These are phyloP conservation scores for Ptyas mucosa DNA, from an alignment of 2,113 vertebrate species.

Conservation along the genomic window DNA sequence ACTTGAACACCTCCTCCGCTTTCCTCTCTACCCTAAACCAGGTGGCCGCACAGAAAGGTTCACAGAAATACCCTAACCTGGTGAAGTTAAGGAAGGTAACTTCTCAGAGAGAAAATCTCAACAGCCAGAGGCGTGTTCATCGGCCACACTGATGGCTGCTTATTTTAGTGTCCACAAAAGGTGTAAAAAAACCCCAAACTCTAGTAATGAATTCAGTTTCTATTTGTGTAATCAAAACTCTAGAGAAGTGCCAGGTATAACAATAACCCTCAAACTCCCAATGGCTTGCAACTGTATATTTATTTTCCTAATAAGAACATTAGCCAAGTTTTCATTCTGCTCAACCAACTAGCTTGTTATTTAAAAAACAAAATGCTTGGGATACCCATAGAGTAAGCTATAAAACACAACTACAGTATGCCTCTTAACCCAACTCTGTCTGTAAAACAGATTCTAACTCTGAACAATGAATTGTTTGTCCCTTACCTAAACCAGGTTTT, in stretches of 20 bases:
- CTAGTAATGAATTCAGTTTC: not conserved
- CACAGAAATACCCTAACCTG: not conserved
- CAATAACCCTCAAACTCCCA: not conserved
- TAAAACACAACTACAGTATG: not conserved
- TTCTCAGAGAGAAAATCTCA: not conserved
- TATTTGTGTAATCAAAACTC: not conserved
- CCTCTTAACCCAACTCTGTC: not conserved
- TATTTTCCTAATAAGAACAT: not conserved
- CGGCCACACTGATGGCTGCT: not conserved
- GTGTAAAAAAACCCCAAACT: not conserved
- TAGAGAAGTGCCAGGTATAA: not conserved
- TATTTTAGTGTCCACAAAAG: not conserved
- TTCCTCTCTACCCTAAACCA: not conserved
- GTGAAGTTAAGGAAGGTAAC: not conserved
- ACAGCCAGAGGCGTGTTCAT: not conserved
- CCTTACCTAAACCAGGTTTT: not conserved
- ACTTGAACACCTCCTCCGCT: not conserved
- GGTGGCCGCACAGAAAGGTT: not conserved
- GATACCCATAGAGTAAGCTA: not conserved
- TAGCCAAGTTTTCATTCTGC: not conserved
- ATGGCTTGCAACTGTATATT: not conserved
- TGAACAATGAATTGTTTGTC: not conserved
- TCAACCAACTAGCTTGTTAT: not conserved
- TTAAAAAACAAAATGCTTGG: not conserved
- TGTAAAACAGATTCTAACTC: not conserved